Base-by-base conservation (phyloP, 2,113 vertebrate genomes). In the Aegotheles bennettii region DNA sequence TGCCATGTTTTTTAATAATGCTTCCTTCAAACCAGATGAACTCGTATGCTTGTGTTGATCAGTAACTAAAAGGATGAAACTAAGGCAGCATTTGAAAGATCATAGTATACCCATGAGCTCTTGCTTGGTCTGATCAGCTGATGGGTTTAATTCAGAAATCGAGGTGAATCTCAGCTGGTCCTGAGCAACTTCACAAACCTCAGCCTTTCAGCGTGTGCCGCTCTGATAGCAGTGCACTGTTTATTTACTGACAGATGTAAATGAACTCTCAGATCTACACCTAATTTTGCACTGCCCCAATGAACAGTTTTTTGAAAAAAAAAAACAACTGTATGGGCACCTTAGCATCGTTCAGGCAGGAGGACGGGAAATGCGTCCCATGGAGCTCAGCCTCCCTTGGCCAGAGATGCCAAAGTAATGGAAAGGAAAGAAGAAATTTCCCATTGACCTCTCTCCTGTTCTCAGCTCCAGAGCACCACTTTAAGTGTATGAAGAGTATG, bases 91-190 rank as follows among this genome's bases (percentile, higher is more conserved):
- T 70, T 74, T 92, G 76, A 51, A 92, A 80, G 25, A 83, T 84
- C 15, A 61, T 19, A 35, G 28, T 48, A 35, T 1, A 11, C 61
- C 60, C 82, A 1, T 56, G 80, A 93, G 70, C 75, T 91, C 48
- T 86, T 28, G 50, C 53, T 59, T 47, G 33, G 36, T 85, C 82
- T 88, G 65, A 90, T 81, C 87, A 77, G 38, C 45, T 54, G 63
- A 47, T 83, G 76, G 71, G 33, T 80, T 93, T 95, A 90, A 93
- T 93, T 90, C 90, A 91, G 68, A 86, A 92, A 53, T 90, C 45
- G 95, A 93, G 84, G 77, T 88, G 67, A 56, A 76, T 89, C 78
- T 95, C 78, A 61, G 67, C 50, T 68, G 75, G 43, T 85, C 70
- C 61, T 20, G 35, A 90, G 51, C 86, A 83, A 76, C 78, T 92